These are phyloP conservation scores for Microplitis manilae DNA, from an alignment of 2,888 invertebrate genomes.

Conservation along the genomic window DNA sequence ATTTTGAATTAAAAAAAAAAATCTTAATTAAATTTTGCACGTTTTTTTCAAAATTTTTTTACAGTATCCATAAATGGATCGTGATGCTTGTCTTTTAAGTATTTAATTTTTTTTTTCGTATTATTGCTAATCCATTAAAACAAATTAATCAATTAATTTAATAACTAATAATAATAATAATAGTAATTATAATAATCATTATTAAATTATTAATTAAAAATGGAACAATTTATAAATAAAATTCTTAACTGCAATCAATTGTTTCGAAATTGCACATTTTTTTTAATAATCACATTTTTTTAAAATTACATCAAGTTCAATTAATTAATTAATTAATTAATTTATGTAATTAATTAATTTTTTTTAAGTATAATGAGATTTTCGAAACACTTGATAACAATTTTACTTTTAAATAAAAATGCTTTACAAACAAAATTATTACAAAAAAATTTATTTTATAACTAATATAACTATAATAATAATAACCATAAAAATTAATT, in stretches of 20 bases:
- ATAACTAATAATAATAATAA: background rate
- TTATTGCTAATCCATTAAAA: conserved; percentile 46
- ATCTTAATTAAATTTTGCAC: conserved; percentile 6
- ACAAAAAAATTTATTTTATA: conserved; percentile 22
- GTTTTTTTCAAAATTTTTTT: conserved; percentile 26
- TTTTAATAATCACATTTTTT: conserved; percentile 28
- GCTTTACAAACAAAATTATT: conserved; percentile 30
- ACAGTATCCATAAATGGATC: conserved; percentile 41
- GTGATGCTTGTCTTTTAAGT: conserved; percentile 35
- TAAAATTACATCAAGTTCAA: conserved; percentile 12
- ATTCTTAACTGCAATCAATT: conserved; percentile 37
- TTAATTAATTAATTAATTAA: background rate
- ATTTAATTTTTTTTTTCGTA: conserved; percentile 34
- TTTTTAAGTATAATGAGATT: conserved; percentile 34
- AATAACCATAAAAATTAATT: no score
- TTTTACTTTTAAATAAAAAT: conserved; percentile 27
- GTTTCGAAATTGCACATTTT: conserved; percentile 42
- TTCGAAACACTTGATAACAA: conserved; percentile 43
- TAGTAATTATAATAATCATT: conserved; percentile 8
- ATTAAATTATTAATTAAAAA: conserved; percentile 23
- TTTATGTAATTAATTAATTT: background rate
- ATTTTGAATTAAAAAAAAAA: background rate
- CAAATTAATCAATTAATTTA: background rate
- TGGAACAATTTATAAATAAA: conserved; percentile 27
- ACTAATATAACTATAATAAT: conserved; percentile 13